phyloP scores from a whole-genome alignment of 64 coral and sea anemone species.

The Porites lutea region DNA sequence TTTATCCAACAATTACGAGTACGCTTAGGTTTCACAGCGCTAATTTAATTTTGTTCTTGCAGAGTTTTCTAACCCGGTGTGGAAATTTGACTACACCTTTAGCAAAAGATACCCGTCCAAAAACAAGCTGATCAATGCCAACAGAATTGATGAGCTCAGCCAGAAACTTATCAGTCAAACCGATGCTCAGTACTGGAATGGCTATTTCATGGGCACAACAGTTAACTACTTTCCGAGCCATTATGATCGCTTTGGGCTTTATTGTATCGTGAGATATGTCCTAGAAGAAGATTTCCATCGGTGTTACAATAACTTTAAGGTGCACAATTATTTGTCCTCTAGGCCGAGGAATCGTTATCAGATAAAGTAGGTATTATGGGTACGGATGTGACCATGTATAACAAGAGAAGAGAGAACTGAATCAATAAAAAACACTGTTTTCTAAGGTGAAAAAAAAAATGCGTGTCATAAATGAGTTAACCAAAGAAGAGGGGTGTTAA shows the following conservation, averaged over 20 bases:
- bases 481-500: no score
- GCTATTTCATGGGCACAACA: conserved; percentile 55
- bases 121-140: conserved; percentile 68
- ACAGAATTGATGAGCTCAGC: conserved; percentile 84
- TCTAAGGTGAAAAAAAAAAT: no score
- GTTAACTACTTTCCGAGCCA: conserved; percentile 63
- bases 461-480: no score
- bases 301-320: conserved; percentile 22
- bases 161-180: conserved; percentile 78
- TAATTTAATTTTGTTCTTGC: not conserved
- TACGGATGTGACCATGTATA: no score
- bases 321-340: not conserved
- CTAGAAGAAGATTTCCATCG: conserved; percentile 33
- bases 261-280: conserved; percentile 42
- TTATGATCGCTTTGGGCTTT: conserved; percentile 25
- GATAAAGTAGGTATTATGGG: no score
- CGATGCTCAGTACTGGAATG: conserved; percentile 65
- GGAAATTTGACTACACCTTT: conserved; percentile 84
- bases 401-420: no score
- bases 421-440: no score
- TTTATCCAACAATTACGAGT: no score
- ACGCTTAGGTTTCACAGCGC: no score
- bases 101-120: conserved; percentile 78
- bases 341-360: no score
- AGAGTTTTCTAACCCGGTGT: conserved; percentile 72